Evolutionary conservation across 2,113 vertebrate species (phyloP), one percentile per base, ranked within the genome.

Genomic region (Actinemys pallida): DNA sequence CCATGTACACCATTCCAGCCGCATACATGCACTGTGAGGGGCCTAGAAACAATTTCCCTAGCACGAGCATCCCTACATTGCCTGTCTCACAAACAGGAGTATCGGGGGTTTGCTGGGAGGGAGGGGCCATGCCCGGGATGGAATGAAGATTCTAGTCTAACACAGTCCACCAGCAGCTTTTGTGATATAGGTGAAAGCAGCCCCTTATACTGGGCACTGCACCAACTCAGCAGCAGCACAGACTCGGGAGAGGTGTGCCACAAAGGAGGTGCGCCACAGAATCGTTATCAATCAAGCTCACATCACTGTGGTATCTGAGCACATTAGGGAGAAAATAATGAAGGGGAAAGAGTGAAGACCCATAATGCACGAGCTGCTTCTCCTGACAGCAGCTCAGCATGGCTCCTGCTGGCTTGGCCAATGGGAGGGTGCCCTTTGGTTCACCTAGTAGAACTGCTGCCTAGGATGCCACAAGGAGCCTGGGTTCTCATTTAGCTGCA

Each of bases 71-170:
- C 76, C 57, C 10, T 79, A 75, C 6, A 4, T 3, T 4, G 69
- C n/a, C 72, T 75, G 8, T 39, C 69, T 42, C 39, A 42, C n/a
- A 75, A 42, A 39, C n/a, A 20, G 8, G n/a, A 20, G 17, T 12
- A 88, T 4, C 35, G 75, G 80, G 90, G 82, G 10, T 17, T 27
- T 52, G 13, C 42, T 59, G 88, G 84, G 47, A 19, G 24, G 80
- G 92, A 72, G 6, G 14, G 27, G 86, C 79, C 6, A 29, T 79
- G 4, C 4, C 24, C 31, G 22, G 22, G 65, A 59, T 10, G 87
- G 59, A 91, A 88, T 20, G 76, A 92, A 86, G 59, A 86, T 19
- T 83, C 47, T 31, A 69, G 52, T 13, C 50, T 31, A 91, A 88
- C 29, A 35, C 7, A 87, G 39, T 16, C 53, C 47, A n/a, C 1